Percentiles rank a stretch among this genome's conserved stretches.
These are phyloP conservation scores for Alloscopus bannaensis DNA, from an alignment of 2,888 invertebrate species.

Conservation along the genomic window DNA sequence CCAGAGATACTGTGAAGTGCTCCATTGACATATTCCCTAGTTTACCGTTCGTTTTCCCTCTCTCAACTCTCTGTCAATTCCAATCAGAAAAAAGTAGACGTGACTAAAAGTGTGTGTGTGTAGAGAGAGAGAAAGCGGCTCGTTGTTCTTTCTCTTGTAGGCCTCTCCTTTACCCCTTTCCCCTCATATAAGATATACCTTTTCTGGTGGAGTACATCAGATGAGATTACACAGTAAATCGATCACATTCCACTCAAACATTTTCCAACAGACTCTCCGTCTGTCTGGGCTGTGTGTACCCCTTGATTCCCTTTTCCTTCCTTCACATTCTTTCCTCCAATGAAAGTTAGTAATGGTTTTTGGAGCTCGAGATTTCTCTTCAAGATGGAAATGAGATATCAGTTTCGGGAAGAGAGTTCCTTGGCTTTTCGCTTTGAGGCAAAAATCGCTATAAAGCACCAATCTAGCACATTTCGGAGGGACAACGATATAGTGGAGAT, in stretches of 20 bases:
- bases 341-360: slow-evolving; percentile 51
- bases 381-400: slow-evolving; percentile 58
- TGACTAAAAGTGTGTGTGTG: slow-evolving; percentile 24
- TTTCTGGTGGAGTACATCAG: slow-evolving; percentile 50
- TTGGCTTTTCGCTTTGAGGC: slow-evolving; percentile 17
- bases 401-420: not conserved
- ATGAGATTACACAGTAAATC: slow-evolving; percentile 56
- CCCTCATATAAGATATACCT: slow-evolving; percentile 3
- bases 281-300: not conserved
- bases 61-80: slow-evolving; percentile 50
- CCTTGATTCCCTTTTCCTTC: not conserved
- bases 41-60: not conserved
- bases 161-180: slow-evolving; percentile 15
- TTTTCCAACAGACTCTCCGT: slow-evolving; percentile 30
- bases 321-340: slow-evolving; percentile 8
- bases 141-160: too few species aligned
- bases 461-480: not conserved
- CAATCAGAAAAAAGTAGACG: slow-evolving; percentile 41
- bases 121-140: slow-evolving; percentile 28
- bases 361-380: slow-evolving; percentile 51
- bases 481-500: too few species aligned
- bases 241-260: slow-evolving; percentile 59
- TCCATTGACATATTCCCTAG: slow-evolving; percentile 18
- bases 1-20: not conserved
- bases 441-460: not conserved